Evolutionary conservation across 2,797 vertebrate genomes (phyloP), one percentile per base, ranked within the genome.

Genomic region (Platyrinchus mystaceus): DNA sequence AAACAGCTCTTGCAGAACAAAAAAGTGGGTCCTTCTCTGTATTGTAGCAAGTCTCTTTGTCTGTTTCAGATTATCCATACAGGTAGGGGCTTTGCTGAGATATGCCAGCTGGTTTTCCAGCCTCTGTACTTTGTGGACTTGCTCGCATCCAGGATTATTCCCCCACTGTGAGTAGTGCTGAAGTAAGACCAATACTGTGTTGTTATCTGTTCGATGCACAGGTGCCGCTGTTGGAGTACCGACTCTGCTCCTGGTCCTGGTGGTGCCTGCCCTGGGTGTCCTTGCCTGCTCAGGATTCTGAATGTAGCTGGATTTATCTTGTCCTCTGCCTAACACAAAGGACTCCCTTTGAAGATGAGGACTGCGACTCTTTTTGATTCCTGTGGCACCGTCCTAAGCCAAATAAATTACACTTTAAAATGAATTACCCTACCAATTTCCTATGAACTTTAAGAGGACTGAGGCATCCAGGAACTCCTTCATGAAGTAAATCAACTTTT

Each of bases 221-320:
- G 99, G 98, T 98, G 98, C 97, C 8, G 5, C 95, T 43, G 85
- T 97, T 89, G 96, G 97, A 28, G 91, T 97, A 28, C 97, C 96
- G 3, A 94, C 98, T 71, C 94, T 97, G 95, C 93, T 98, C 67
- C 96, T 98, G 27, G 96, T 98, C 91, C 77, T 98, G 19, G 94
- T 98, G 94, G 94, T 98, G 90, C 98, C 99, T 95, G 94, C 98
- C 94, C 94, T 99, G 77, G 94, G 98, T 95, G 97, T 98, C 85
- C 90, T 99, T 44, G 80, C 98, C 96, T 98, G 98, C 96, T 98
- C 98, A 95, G 98, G 98, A 97, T 98, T 99, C 97, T 99, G 99
- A 99, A 99, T 99, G 98, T 99, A 98, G 97, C 97, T 88, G 97
- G 98, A 96, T 97, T 97, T 97, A 97, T 97, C 97, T 97, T 98